Base-by-base conservation (phyloP, 2,888 invertebrate species). In the Pemphredon lugubris region DNA sequence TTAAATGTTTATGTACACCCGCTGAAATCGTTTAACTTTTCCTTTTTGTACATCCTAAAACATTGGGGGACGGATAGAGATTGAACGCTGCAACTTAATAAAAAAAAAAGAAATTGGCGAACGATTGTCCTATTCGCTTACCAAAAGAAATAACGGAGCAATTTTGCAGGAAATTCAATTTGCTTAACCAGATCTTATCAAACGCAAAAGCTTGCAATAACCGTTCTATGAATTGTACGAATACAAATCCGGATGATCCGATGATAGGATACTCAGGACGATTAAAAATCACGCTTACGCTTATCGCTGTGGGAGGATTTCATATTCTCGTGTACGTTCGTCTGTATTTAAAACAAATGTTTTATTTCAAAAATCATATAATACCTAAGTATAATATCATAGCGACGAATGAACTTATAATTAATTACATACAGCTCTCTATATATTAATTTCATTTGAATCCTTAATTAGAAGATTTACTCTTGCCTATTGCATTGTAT, bases 321-420 rank as follows among this genome's bases (percentile, higher is more conserved):
- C 45, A 69, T 26, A 65, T 53, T 69, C 21, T 70, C 64, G 64
- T 71, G 64, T 66, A 68, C 61, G 21, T 57, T 66, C 45, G 63
- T 57, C 30, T 79, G 72, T 86, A 85, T 87, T 88, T 84, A 87
- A 89, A 89, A 88, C 89, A 88, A 89, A 88, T 86, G 80, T 87
- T 88, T 89, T 87, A 87, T 88, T 89, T 86, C 80, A 87, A 88
- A 89, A 89, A 89, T 89, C 87, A 88, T 87, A 87, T 86, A 79
- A 79, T 86, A 85, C 83, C 85, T 87, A 88, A 86, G 83, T 86
- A 84, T 88, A 88, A 87, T 88, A 85, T 87, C 85, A 85, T 88
- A 88, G 88, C 87, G 81, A 87, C 83, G 84, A 88, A 87, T 88
- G 79, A 88, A 87, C 87, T 88, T 87, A 86, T 81, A 82, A 71